These are phyloP conservation scores for Rhabdomys dilectus DNA, from an alignment of 2,113 vertebrate genomes.

Conservation along the genomic window DNA sequence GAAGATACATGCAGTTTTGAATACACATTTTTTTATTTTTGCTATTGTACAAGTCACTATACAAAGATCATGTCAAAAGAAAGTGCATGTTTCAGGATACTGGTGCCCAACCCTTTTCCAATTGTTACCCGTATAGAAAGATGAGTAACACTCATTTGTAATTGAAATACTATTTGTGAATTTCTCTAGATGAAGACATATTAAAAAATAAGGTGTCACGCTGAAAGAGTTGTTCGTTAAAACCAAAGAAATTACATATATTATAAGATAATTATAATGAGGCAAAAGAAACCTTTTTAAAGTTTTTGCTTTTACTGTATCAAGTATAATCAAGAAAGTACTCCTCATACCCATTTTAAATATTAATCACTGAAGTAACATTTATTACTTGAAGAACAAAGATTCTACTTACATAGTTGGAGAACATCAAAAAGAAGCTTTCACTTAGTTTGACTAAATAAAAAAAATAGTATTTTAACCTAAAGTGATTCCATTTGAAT, in stretches of 20 bases:
- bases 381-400: background rate
- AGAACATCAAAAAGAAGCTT: background rate
- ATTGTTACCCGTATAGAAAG: background rate
- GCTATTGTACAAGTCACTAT: background rate
- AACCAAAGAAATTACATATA: background rate
- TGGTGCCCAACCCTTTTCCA: background rate
- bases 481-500: slow-evolving; percentile 26
- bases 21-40: background rate
- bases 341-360: background rate
- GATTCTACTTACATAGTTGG: background rate
- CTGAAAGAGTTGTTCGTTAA: background rate
- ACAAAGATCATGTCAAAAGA: background rate
- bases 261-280: background rate
- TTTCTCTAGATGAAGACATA: background rate
- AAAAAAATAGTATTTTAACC: slow-evolving; percentile 1
- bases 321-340: background rate
- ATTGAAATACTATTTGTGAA: slow-evolving; percentile 32
- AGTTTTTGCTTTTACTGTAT: background rate
- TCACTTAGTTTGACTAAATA: slow-evolving; percentile 3
- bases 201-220: background rate
- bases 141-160: slow-evolving; percentile 12
- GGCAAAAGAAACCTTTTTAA: background rate
- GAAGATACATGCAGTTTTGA: background rate
- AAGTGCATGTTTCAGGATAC: background rate
- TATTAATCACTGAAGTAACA: background rate